Evolutionary conservation across 2,888 invertebrate genomes (phyloP).

Genomic region (Plusia festucae): DNA sequence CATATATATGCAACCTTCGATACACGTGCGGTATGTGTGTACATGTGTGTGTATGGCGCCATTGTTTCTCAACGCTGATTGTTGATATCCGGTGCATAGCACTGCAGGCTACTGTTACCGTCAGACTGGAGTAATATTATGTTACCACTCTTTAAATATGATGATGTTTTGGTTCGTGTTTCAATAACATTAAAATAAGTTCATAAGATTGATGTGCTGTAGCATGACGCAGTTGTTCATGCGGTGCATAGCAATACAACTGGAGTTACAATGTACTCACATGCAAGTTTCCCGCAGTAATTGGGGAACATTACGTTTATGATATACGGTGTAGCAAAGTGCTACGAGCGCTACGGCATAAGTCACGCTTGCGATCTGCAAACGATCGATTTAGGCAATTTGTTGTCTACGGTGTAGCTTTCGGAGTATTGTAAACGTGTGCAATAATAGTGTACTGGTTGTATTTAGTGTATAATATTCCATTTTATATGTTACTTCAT

Average conservation of each 20-base stretch:
- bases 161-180: no score
- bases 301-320: constrained; percentile 28
- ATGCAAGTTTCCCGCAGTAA: constrained; percentile 18
- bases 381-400: constrained; percentile 5
- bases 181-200: not conserved
- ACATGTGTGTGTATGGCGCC: not conserved
- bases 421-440: constrained; percentile 4
- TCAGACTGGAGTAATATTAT: not conserved
- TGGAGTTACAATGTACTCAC: constrained; percentile 20
- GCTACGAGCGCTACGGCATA: constrained; percentile 42
- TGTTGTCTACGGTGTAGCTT: not conserved
- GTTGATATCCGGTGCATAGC: not conserved
- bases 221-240: not conserved
- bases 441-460: constrained; percentile 2
- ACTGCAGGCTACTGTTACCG: not conserved
- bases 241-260: not conserved
- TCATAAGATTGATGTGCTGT: not conserved
- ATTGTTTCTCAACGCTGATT: not conserved
- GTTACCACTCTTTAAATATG: not conserved
- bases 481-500: not conserved
- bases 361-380: constrained; percentile 8
- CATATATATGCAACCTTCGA: no score
- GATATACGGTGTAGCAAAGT: constrained; percentile 43
- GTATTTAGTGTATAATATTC: not conserved
- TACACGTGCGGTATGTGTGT: not conserved